Conservation (phyloP, 2,113 vertebrate species). For the Ceratotherium simum region DNA sequence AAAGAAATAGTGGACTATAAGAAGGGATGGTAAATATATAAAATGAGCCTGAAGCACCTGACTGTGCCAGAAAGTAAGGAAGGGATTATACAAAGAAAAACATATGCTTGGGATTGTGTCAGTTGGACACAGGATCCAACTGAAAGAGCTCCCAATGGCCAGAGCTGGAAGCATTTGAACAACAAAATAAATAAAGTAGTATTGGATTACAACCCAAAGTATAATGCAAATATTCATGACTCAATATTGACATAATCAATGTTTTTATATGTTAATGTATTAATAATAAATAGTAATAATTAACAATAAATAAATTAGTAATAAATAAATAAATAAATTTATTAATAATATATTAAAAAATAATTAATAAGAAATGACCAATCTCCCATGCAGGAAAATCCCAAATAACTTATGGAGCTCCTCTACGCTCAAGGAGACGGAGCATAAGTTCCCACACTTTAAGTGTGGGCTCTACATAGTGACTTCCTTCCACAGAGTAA, state of each 20-base stretch:
- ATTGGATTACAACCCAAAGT: neutral
- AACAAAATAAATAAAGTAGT: neutral
- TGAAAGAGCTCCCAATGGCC: neutral
- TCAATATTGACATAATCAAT: neutral
- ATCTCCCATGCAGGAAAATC: neutral
- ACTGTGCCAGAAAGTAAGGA: neutral
- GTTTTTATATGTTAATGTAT: too few species aligned
- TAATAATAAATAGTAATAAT: too few species aligned
- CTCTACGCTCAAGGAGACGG: neutral
- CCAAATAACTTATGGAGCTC: neutral
- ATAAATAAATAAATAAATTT: too few species aligned
- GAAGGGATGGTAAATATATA: neutral
- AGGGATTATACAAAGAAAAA: neutral
- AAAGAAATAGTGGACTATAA: neutral
- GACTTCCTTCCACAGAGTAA: neutral
- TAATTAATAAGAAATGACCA: neutral
- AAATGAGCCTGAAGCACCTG: neutral
- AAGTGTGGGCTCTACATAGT: neutral
- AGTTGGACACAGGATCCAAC: neutral
- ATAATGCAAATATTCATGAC: neutral
- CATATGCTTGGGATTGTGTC: neutral
- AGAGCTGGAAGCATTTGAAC: neutral
- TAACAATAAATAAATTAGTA: too few species aligned
- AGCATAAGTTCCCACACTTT: neutral
- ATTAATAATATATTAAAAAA: too few species aligned